Conservation (phyloP, 2,113 vertebrate species). For the human region GRCh38 chr6:36805501-36806000, state of each 20-base stretch:
- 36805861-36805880: slow-evolving; percentile 58
- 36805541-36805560: neutral
- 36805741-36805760: slow-evolving; percentile 27
- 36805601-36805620: neutral
- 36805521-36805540: neutral
- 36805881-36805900: slow-evolving; percentile 14
- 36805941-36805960: neutral
- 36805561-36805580: neutral
- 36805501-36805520: neutral
- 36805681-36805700: neutral
- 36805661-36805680: neutral
- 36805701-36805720: neutral
- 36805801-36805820: slow-evolving; percentile 3
- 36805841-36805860: slow-evolving; percentile 73
- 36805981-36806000: neutral
- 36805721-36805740: neutral
- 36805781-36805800: slow-evolving; percentile 24
- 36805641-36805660: neutral
- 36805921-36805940: slow-evolving; percentile 47
- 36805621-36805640: neutral
- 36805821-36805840: slow-evolving; percentile 57
- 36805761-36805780: neutral
- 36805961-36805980: neutral
- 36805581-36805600: accelerated
- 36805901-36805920: slow-evolving; percentile 45